Evolutionary conservation across 37 sponge, comb jelly and placozoan species (phyloP).

Genomic region (Mnemiopsis leidyi): DNA sequence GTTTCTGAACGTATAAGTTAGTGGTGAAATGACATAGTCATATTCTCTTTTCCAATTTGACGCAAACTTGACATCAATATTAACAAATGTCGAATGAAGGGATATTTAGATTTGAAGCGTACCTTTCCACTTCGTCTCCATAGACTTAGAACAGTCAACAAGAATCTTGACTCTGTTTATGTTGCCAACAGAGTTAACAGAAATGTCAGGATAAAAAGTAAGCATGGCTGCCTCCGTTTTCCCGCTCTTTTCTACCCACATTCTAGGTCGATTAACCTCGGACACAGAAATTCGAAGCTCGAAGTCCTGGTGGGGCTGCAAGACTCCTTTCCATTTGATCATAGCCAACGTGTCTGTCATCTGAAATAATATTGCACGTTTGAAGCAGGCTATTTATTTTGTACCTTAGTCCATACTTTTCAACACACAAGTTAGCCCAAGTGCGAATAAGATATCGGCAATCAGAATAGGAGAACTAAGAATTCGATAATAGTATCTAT

Average conservation of each 20-base stretch:
- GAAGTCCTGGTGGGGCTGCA: slow-evolving; percentile 70
- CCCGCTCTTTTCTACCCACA: slow-evolving; percentile 93
- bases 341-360: slow-evolving; percentile 87
- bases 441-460: background rate
- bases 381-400: too few species aligned
- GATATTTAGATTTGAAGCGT: background rate
- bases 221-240: slow-evolving; percentile 92
- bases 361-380: too few species aligned
- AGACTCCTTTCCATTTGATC: slow-evolving; percentile 71
- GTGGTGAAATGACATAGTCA: background rate
- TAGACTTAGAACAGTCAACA: slow-evolving; percentile 89
- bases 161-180: slow-evolving; percentile 78
- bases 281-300: slow-evolving; percentile 82
- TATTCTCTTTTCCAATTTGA: background rate
- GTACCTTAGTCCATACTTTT: too few species aligned
- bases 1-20: background rate
- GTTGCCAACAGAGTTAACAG: slow-evolving; percentile 71
- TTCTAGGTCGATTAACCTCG: slow-evolving; percentile 94
- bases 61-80: background rate
- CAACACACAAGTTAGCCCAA: too few species aligned
- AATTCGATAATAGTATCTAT: too few species aligned
- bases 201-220: slow-evolving; percentile 98
- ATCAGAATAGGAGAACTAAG: too few species aligned
- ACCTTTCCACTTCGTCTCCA: slow-evolving; percentile 67
- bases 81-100: background rate